A percentile compares a stretch with the other conserved stretches of the same genome.
Conservation (phyloP, 1,140 invertebrate species). For the Varroa destructor region DNA sequence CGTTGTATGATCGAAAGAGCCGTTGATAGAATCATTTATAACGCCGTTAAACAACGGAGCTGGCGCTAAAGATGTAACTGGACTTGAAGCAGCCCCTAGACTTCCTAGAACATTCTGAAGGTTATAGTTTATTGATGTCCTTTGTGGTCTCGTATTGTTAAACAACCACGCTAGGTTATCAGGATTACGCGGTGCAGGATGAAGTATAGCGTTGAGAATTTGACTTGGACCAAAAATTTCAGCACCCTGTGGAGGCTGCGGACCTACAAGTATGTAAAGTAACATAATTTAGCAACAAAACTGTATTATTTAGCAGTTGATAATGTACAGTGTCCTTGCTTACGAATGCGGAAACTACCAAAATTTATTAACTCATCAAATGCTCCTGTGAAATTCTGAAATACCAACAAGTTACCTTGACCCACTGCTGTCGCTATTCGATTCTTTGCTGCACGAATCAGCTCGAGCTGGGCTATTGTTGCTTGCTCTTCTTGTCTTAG, state of each 20-base stretch:
- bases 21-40: not conserved
- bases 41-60: not conserved
- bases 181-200: not conserved
- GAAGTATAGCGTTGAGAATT: conserved; percentile 1
- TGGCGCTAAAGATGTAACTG: not conserved
- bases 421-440: not conserved
- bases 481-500: conserved; percentile 8
- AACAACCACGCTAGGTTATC: not conserved
- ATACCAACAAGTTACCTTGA: not conserved
- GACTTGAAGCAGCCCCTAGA: not conserved
- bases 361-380: not conserved
- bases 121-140: not conserved
- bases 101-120: not conserved
- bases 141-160: not conserved
- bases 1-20: not conserved
- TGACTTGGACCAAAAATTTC: conserved; percentile 11
- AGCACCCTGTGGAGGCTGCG: not conserved
- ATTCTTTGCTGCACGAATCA: not conserved
- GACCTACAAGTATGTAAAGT: not conserved
- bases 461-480: not conserved
- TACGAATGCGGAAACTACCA: not conserved
- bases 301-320: not conserved
- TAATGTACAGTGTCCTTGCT: not conserved
- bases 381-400: not conserved
- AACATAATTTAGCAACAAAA: not conserved